Evolutionary conservation across 2,888 invertebrate genomes (phyloP).

Genomic region (Zaprionus bogoriensis): DNA sequence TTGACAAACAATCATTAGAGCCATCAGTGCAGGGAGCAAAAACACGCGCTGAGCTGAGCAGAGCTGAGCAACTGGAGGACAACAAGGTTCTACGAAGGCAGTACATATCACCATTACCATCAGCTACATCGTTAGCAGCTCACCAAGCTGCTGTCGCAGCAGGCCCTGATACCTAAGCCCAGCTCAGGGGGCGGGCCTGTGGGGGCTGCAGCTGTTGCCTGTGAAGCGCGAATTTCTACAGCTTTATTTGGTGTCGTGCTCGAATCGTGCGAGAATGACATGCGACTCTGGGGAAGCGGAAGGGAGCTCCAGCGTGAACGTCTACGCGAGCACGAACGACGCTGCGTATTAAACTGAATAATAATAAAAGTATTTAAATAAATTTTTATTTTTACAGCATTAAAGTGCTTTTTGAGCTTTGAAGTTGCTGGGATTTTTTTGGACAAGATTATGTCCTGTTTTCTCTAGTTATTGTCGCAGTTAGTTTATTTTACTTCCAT

Average conservation of each 20-base stretch:
- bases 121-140: slow-evolving; percentile 62
- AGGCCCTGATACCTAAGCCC: slow-evolving; percentile 11
- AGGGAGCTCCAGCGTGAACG: neutral
- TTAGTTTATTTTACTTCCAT: too few species aligned
- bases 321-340: neutral
- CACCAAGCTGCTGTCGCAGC: slow-evolving; percentile 31
- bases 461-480: too few species aligned
- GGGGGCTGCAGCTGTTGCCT: neutral
- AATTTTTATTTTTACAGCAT: neutral
- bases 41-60: slow-evolving; percentile 9
- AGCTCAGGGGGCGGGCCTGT: neutral
- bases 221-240: slow-evolving; percentile 4
- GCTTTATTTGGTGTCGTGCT: slow-evolving; percentile 18
- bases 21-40: slow-evolving; percentile 45
- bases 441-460: too few species aligned
- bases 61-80: slow-evolving; percentile 9
- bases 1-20: slow-evolving; percentile 75
- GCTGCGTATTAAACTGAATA: neutral
- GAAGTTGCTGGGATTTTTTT: too few species aligned
- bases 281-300: neutral
- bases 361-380: neutral
- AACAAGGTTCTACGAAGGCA: slow-evolving; percentile 24
- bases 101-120: slow-evolving; percentile 47
- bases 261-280: slow-evolving; percentile 6
- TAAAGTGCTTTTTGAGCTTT: too few species aligned